Conservation (phyloP, 37 sponge, comb jelly and placozoan genomes). For the Hexactinellida sp. region DNA sequence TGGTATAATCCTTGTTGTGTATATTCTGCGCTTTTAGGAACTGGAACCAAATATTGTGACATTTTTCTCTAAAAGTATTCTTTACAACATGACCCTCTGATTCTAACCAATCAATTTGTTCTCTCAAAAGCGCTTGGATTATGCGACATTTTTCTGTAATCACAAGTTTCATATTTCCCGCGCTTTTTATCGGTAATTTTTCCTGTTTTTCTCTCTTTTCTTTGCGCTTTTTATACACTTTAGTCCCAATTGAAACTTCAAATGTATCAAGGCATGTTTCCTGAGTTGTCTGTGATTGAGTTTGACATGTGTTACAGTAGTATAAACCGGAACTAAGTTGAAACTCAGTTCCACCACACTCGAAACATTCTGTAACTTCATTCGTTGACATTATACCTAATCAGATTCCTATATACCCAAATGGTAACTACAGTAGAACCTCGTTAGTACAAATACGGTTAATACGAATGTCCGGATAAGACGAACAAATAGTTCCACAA, state of each 20-base stretch:
- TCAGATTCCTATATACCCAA: too few relatives aligned
- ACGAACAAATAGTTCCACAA: too few relatives aligned
- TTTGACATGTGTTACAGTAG: constrained; percentile 3
- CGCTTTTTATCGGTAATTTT: neutral
- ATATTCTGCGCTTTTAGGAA: neutral
- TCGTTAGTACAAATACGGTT: too few relatives aligned
- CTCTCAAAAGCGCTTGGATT: constrained; percentile 1
- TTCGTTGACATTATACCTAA: neutral
- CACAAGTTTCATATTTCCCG: neutral
- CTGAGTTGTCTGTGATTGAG: neutral
- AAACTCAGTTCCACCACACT: neutral
- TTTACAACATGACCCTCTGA: neutral
- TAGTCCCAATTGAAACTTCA: neutral
- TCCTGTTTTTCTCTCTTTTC: neutral
- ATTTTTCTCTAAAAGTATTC: neutral
- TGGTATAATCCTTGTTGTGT: neutral
- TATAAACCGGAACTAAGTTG: neutral
- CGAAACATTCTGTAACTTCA: neutral
- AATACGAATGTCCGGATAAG: too few relatives aligned
- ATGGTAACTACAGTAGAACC: too few relatives aligned
- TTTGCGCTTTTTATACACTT: neutral
- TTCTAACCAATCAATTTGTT: constrained; percentile 7
- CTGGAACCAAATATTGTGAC: neutral
- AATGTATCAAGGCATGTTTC: neutral
- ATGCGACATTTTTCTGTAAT: neutral